These are phyloP conservation scores for Aelia acuminata DNA, from an alignment of 2,888 invertebrate genomes.

Conservation along the genomic window DNA sequence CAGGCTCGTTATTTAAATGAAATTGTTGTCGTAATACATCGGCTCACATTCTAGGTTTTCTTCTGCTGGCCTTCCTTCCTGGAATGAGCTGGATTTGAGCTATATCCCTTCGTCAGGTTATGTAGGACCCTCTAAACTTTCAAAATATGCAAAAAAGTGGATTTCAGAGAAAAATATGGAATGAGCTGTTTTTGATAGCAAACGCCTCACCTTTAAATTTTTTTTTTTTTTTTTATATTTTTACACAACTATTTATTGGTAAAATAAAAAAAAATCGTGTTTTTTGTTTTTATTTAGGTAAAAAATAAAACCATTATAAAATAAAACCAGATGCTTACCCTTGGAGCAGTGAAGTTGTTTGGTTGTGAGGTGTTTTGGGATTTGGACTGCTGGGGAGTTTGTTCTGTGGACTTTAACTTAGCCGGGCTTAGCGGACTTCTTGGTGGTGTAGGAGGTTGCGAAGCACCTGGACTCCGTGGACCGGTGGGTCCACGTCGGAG, in stretches of 20 bases:
- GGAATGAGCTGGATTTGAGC: too few relatives aligned
- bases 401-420: conserved; percentile 52
- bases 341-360: conserved; percentile 56
- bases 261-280: neutral
- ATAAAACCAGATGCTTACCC: conserved; percentile 56
- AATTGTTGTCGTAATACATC: too few relatives aligned
- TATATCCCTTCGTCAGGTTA: too few relatives aligned
- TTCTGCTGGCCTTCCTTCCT: too few relatives aligned
- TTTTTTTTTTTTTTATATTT: neutral
- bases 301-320: neutral
- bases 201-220: too few relatives aligned
- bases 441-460: conserved; percentile 71
- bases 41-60: too few relatives aligned
- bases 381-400: conserved; percentile 44
- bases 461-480: conserved; percentile 68
- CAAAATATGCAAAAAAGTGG: too few relatives aligned
- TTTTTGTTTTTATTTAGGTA: neutral
- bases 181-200: too few relatives aligned
- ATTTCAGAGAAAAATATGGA: too few relatives aligned
- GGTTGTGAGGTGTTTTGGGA: conserved; percentile 41
- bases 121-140: too few relatives aligned
- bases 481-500: conserved; percentile 57
- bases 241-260: neutral
- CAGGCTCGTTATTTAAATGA: too few relatives aligned
- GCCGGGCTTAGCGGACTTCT: conserved; percentile 61